phyloP scores from a whole-genome alignment of 2,797 vertebrate genomes.

The Xerus rutilus region DNA sequence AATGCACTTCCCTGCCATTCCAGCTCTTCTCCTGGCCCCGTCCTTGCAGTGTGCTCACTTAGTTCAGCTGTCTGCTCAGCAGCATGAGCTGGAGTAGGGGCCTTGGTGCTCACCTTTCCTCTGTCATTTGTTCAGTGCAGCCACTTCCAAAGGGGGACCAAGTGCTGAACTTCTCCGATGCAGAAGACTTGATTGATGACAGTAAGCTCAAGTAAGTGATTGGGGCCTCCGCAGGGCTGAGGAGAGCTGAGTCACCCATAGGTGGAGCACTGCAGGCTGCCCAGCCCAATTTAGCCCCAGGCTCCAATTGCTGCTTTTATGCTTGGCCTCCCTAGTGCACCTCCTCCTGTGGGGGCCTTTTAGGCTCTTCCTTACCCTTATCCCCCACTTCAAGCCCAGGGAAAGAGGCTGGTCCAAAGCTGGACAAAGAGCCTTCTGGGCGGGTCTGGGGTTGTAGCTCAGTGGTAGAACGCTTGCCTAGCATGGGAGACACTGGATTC shows the following conservation, averaged over 20 bases:
- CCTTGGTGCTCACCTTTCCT: background rate
- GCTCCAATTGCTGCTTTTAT: background rate
- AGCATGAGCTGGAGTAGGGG: background rate
- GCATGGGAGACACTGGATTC: too few species aligned
- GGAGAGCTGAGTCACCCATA: background rate
- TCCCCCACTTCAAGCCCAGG: background rate
- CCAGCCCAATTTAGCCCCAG: background rate
- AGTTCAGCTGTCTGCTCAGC: background rate
- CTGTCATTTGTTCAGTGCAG: slow-evolving; percentile 91
- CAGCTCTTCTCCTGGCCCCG: background rate
- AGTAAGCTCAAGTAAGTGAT: slow-evolving; percentile 94
- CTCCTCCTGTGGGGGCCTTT: background rate
- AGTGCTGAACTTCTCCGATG: slow-evolving; percentile 97
- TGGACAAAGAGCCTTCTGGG: background rate
- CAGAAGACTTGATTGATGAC: slow-evolving; percentile 97
- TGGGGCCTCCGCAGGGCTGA: background rate
- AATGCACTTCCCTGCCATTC: background rate
- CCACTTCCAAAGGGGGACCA: slow-evolving; percentile 98
- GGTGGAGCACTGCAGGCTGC: background rate
- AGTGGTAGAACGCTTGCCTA: too few species aligned
- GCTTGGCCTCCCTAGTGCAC: background rate
- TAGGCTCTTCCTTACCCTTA: background rate
- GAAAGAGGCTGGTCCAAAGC: background rate
- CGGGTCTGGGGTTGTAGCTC: too few species aligned
- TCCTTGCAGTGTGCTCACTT: background rate